Percentiles rank a stretch among this genome's conserved stretches.
Conservation (phyloP, 2,888 invertebrate species). For the Gonocerus acuteangulatus region DNA sequence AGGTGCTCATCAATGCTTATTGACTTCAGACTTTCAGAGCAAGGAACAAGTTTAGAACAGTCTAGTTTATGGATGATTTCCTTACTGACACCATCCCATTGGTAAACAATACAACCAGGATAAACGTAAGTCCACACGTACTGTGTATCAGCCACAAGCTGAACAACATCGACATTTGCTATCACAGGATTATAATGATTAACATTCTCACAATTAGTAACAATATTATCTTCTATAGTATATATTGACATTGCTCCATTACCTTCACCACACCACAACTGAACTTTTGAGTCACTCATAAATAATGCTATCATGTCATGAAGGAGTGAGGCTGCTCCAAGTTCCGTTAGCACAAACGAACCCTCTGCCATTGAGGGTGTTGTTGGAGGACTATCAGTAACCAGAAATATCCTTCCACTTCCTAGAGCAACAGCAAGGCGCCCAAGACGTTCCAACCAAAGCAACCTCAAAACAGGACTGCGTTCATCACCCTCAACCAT, state of each 20-base stretch:
- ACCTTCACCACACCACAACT: constrained; percentile 84
- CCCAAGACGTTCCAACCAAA: constrained; percentile 41
- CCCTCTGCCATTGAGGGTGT: constrained; percentile 61
- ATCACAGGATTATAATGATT: constrained; percentile 54
- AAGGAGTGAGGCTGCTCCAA: constrained; percentile 61
- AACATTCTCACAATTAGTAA: constrained; percentile 63
- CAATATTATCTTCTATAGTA: constrained; percentile 60
- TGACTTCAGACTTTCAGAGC: constrained; percentile 84
- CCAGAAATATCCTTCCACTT: constrained; percentile 68
- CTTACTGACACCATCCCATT: constrained; percentile 67
- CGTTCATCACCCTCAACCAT: constrained; percentile 32
- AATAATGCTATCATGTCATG: constrained; percentile 56
- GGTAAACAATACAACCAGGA: constrained; percentile 83
- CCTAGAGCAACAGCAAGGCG: constrained; percentile 74
- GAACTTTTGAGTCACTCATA: constrained; percentile 45
- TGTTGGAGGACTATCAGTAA: constrained; percentile 53
- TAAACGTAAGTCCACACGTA: constrained; percentile 71
- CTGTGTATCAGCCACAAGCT: constrained; percentile 53
- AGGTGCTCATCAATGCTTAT: constrained; percentile 83
- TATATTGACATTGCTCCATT: constrained; percentile 73
- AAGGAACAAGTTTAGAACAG: constrained; percentile 84
- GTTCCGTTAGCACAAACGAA: constrained; percentile 68
- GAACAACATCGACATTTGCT: constrained; percentile 59
- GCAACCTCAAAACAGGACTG: constrained; percentile 30
- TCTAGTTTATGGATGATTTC: constrained; percentile 71